Evolutionary conservation across 2,888 invertebrate genomes (phyloP).

Genomic region (Metopia argyrocephala): DNA sequence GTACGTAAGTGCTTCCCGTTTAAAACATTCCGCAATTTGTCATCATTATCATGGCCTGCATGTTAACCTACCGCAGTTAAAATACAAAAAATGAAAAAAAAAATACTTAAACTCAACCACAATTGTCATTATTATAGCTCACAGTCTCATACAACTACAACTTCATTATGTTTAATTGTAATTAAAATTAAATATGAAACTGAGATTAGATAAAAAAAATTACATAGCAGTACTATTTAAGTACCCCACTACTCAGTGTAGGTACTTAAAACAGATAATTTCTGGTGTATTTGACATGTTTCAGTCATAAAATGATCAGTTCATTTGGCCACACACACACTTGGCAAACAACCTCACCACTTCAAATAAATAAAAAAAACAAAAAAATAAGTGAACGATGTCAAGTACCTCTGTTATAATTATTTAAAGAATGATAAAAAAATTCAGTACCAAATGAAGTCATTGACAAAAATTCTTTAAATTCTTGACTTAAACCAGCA

Average conservation of each 20-base stretch:
- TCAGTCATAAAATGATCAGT: constrained; percentile 53
- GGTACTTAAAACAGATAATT: neutral
- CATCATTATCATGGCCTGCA: neutral
- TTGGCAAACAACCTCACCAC: neutral
- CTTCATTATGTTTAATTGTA: neutral
- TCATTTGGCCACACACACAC: constrained; percentile 55
- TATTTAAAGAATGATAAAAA: constrained; percentile 36
- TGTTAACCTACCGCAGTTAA: constrained; percentile 61
- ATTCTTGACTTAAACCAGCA: constrained; percentile 21
- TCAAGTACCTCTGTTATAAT: constrained; percentile 55
- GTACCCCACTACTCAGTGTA: neutral
- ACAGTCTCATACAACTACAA: constrained; percentile 16
- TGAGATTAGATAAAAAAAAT: constrained; percentile 47
- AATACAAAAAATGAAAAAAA: too few relatives aligned
- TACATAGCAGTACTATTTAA: neutral
- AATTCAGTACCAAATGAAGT: constrained; percentile 37
- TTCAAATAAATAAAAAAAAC: neutral
- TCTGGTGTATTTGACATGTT: constrained; percentile 56
- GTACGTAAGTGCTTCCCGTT: neutral
- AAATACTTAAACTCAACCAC: constrained; percentile 53
- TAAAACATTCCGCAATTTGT: neutral
- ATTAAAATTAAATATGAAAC: constrained; percentile 10
- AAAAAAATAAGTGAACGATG: constrained; percentile 14
- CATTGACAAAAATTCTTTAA: constrained; percentile 56
- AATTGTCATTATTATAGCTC: constrained; percentile 47